These are phyloP conservation scores for Polydrusus tereticollis DNA, from an alignment of 2,888 invertebrate genomes.

Conservation along the genomic window DNA sequence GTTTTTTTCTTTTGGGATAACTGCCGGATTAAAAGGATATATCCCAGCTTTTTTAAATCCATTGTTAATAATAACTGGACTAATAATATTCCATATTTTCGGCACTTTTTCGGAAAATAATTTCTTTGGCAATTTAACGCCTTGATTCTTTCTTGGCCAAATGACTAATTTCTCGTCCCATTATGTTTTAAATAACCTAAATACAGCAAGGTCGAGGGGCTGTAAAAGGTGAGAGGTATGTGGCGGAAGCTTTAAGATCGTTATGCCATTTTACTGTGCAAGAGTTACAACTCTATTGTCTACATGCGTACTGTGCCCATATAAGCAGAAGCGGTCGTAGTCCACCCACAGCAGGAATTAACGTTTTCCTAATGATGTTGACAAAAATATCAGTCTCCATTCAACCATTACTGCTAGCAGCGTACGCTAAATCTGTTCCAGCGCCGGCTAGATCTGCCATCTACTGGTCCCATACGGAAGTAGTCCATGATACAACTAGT, in stretches of 20 bases:
- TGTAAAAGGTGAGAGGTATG: constrained; percentile 54
- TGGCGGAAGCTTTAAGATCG: constrained; percentile 43
- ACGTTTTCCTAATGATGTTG: constrained; percentile 53
- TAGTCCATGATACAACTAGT: too few relatives aligned
- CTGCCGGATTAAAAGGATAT: background rate
- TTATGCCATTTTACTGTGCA: constrained; percentile 24
- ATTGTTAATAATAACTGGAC: background rate
- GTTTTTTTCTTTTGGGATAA: constrained; percentile 11
- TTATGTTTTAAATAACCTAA: constrained; percentile 47
- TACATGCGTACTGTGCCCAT: constrained; percentile 25
- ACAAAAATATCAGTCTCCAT: too few relatives aligned
- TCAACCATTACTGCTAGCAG: too few relatives aligned
- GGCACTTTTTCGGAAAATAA: background rate
- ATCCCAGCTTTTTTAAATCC: background rate
- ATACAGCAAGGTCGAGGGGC: constrained; percentile 56
- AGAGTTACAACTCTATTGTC: constrained; percentile 15
- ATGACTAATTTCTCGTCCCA: constrained; percentile 38
- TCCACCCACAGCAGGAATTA: constrained; percentile 43
- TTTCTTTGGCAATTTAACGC: background rate
- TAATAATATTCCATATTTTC: background rate
- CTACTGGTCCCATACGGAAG: constrained; percentile 61
- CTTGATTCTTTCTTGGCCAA: constrained; percentile 17
- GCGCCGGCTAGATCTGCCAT: constrained; percentile 52
- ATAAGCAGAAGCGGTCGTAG: constrained; percentile 46
- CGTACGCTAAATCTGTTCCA: constrained; percentile 53